Base-by-base conservation (phyloP, 2,888 invertebrate genomes). In the Himalopsyche tibetana region DNA sequence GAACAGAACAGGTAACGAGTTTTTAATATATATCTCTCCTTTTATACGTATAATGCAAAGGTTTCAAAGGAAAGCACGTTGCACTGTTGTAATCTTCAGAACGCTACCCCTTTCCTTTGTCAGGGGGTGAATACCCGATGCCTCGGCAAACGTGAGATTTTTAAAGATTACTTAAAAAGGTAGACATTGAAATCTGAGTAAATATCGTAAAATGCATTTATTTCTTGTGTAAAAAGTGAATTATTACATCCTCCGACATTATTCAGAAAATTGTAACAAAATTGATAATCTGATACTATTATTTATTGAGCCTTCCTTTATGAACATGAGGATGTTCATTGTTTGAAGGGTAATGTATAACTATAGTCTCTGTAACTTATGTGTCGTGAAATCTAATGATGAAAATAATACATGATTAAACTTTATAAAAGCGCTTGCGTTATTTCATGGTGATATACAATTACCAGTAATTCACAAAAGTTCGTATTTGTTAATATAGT, bases 1-100 rank as follows among this genome's bases (percentile, higher is more conserved):
- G 12, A 51, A 45, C 85, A 85, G 12, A 51, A 45, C 85, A 85
- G 85, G 85, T 85, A 85, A 85, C 74, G 82, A 79, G 85, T 82
- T 82, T 85, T 85, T 85, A 82, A 85, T 85, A 82, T 42, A 82
- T 74, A 63, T 19, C 63, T 63, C 28, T 63, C 11, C 63, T 19
- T 63, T 63, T 63, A 79, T 63, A 45, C 36, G 63, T 45, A 69
- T 82, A 85, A 85, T 85, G 79, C 51, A 82, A 82, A 80, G 82
- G 79, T 82, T 85, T 85, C 74, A 79, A 19, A 36, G 79, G 17
- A 38, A 63, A 79, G 85, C 85, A 85, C 82, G 82, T 63, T 42
- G 42, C 55, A 51, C 82, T 42, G 80, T 85, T 85, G 82, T 82
- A 85, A 36, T 69, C 19, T 63, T 63, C 51, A 19, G 15, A 63